A percentile compares a stretch with the other conserved stretches of the same genome.
These are phyloP conservation scores for Drosophila birchii DNA, from an alignment of 2,888 invertebrate species.

Conservation along the genomic window DNA sequence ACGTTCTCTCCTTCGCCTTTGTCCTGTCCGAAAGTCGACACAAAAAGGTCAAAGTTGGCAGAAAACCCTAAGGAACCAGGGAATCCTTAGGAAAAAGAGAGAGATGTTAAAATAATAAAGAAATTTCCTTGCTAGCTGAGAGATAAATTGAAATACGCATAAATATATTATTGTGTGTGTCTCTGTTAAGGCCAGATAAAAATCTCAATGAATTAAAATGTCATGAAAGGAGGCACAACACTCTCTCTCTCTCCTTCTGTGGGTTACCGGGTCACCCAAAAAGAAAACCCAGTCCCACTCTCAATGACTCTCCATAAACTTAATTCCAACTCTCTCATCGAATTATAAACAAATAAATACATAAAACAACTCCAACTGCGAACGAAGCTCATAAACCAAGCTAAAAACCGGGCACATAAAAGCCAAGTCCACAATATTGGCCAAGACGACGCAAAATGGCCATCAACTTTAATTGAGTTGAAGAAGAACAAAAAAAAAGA, in stretches of 20 bases:
- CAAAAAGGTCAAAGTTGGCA: conserved; percentile 58
- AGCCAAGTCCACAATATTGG: conserved; percentile 78
- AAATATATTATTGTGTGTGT: conserved; percentile 24
- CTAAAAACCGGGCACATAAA: conserved; percentile 55
- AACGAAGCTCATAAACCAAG: conserved; percentile 67
- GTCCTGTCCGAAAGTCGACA: conserved; percentile 26
- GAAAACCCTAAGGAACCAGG: conserved; percentile 15
- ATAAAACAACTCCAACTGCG: conserved; percentile 29
- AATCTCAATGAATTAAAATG: conserved; percentile 24
- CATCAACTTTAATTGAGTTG: conserved; percentile 79
- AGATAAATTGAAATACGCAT: conserved; percentile 48
- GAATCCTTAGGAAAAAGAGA: background rate
- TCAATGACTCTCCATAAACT: conserved; percentile 35
- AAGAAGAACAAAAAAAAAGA: conserved; percentile 60
- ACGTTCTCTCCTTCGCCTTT: conserved; percentile 47
- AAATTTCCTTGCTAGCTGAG: conserved; percentile 26
- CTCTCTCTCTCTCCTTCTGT: background rate
- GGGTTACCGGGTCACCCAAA: conserved; percentile 28
- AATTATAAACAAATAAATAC: conserved; percentile 77
- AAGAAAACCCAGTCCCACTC: background rate
- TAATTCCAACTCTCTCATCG: conserved; percentile 54
- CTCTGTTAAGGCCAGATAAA: background rate
- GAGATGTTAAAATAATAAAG: conserved; percentile 46
- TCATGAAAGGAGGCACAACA: background rate
- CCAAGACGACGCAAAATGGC: conserved; percentile 68